phyloP scores from a whole-genome alignment of 1,140 invertebrate species.

The Telenomus remus region DNA sequence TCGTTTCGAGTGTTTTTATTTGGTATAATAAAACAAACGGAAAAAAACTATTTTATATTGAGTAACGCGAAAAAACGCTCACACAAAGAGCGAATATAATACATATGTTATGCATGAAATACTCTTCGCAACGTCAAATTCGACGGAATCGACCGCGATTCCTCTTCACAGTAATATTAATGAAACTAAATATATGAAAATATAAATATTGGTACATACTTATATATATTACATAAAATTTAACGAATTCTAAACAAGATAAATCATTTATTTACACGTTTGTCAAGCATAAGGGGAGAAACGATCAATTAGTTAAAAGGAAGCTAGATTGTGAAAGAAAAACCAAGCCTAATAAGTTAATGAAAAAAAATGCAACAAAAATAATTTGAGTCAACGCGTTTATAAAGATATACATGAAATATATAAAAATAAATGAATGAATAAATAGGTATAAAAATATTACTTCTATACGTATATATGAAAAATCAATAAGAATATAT shows the following conservation, averaged over 20 bases:
- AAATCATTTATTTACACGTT: slow-evolving; percentile 63
- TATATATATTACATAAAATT: slow-evolving; percentile 10
- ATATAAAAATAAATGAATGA: slow-evolving; percentile 56
- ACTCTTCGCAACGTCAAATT: slow-evolving; percentile 56
- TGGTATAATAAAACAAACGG: slow-evolving; percentile 14
- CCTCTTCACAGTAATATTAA: slow-evolving; percentile 48
- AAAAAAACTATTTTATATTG: slow-evolving; percentile 6
- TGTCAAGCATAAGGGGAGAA: slow-evolving; percentile 55
- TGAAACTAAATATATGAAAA: slow-evolving; percentile 58
- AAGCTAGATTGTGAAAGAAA: slow-evolving; percentile 48
- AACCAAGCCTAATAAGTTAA: slow-evolving; percentile 39
- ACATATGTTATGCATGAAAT: slow-evolving; percentile 55
- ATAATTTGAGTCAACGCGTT: slow-evolving; percentile 70
- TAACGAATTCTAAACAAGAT: slow-evolving; percentile 22
- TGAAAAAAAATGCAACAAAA: slow-evolving; percentile 60
- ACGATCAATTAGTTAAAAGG: slow-evolving; percentile 68
- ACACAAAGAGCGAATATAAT: slow-evolving; percentile 54
- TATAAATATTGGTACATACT: slow-evolving; percentile 58
- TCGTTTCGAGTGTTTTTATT: slow-evolving; percentile 23
- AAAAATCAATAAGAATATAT: slow-evolving; percentile 60
- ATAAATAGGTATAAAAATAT: slow-evolving; percentile 70
- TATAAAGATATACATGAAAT: slow-evolving; percentile 67
- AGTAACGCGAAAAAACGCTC: slow-evolving; percentile 33
- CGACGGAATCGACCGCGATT: slow-evolving; percentile 54
- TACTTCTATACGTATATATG: slow-evolving; percentile 66